Evolutionary conservation across 2,888 invertebrate species (phyloP).

Genomic region (Sturmia bella): DNA sequence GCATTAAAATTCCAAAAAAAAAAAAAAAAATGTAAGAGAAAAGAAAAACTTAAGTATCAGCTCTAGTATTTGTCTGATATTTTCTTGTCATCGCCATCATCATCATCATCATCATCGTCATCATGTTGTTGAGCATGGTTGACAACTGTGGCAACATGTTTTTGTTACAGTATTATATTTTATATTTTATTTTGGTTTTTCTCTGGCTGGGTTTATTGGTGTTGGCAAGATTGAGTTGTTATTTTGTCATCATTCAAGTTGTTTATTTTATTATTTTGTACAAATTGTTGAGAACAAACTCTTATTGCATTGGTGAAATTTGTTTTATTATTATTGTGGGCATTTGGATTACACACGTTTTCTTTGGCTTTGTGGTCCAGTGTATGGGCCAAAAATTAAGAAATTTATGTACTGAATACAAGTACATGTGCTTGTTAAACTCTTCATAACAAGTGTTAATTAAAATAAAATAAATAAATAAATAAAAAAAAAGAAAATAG

Average conservation of each 20-base stretch:
- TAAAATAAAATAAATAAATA: too few species aligned
- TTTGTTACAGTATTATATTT: constrained; percentile 1
- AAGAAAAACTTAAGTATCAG: constrained; percentile 19
- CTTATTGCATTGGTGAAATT: constrained; percentile 74
- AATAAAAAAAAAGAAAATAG: too few species aligned
- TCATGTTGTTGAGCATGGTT: not conserved
- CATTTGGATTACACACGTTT: constrained; percentile 1
- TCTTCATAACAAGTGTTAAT: too few species aligned
- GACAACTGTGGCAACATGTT: constrained; percentile 21
- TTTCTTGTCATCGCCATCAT: constrained; percentile 34
- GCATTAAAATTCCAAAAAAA: constrained; percentile 13
- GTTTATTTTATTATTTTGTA: constrained; percentile 55
- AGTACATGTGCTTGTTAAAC: not conserved
- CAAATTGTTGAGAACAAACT: constrained; percentile 71
- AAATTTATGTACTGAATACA: too few species aligned
- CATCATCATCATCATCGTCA: constrained; percentile 30
- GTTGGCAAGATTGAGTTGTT: constrained; percentile 28
- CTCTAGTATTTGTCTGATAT: constrained; percentile 25
- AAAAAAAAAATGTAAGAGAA: not conserved
- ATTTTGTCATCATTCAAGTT: constrained; percentile 36
- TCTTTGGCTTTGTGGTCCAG: not conserved
- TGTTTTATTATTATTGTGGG: constrained; percentile 71
- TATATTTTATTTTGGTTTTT: not conserved
- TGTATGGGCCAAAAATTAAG: not conserved
- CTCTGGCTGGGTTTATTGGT: constrained; percentile 1